These are phyloP conservation scores for Campylomormyrus tamandua DNA, from an alignment of 2,113 vertebrate genomes.

Conservation along the genomic window DNA sequence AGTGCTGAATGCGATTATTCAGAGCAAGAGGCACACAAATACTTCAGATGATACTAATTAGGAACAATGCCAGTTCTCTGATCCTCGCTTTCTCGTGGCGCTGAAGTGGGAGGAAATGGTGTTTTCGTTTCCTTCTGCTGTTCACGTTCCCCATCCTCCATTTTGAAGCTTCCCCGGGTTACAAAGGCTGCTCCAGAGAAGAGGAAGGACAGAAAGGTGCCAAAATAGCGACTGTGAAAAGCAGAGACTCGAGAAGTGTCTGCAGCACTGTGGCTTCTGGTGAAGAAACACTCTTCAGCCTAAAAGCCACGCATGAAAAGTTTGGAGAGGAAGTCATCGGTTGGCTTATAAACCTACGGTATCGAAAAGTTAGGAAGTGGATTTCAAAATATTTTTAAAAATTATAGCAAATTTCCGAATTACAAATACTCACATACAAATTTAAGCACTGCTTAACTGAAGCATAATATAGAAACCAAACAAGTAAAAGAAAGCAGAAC, in stretches of 20 bases:
- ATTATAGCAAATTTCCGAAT: background rate
- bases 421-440: background rate
- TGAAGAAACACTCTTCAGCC: background rate
- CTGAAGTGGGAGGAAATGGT: background rate
- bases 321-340: background rate
- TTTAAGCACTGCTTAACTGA: background rate
- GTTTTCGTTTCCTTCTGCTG: background rate
- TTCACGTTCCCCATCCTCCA: background rate
- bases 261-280: background rate
- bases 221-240: background rate
- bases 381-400: background rate
- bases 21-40: conserved; percentile 4
- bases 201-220: background rate
- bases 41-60: conserved; percentile 17
- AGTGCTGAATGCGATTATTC: background rate
- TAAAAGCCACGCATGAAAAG: background rate
- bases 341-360: background rate
- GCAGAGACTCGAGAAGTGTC: background rate
- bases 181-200: background rate
- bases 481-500: background rate
- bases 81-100: background rate
- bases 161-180: background rate
- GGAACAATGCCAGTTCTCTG: background rate
- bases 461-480: background rate
- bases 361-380: background rate